phyloP scores from a whole-genome alignment of 2,113 vertebrate genomes.

The Steatornis caripensis region DNA sequence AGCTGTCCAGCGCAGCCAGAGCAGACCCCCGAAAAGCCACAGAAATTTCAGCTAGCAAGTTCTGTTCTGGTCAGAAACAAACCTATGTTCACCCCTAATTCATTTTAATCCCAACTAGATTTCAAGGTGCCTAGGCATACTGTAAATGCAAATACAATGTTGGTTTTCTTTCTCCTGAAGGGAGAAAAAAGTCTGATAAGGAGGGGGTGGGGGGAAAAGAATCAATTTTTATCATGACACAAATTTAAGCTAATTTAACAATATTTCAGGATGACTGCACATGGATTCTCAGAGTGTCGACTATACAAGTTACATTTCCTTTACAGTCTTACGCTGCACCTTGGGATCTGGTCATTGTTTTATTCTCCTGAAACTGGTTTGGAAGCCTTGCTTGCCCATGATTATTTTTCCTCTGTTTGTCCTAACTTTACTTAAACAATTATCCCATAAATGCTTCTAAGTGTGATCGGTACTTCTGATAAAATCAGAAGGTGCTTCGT shows the following conservation, averaged over 20 bases:
- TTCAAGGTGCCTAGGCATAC: background rate
- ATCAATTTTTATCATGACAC: background rate
- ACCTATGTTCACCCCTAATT: background rate
- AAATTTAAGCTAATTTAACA: conserved; percentile 14
- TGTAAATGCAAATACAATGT: background rate
- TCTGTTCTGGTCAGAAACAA: background rate
- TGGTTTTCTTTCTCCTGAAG: background rate
- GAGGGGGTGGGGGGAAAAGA: background rate
- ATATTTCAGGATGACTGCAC: conserved; percentile 12
- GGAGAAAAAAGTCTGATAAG: background rate
- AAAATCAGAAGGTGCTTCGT: background rate
- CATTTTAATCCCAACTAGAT: background rate
- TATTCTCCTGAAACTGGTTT: background rate
- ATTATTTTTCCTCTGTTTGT: background rate
- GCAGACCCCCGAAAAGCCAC: background rate
- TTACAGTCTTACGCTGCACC: background rate
- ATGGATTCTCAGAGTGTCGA: background rate
- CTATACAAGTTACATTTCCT: background rate
- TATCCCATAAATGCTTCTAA: background rate
- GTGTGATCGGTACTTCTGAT: background rate
- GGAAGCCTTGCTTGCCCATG: background rate
- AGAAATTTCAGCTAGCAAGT: background rate
- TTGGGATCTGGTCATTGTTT: background rate
- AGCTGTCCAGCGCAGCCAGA: background rate
- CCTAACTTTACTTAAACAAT: background rate